Conservation (phyloP, 35 echinoderm and acorn worm genomes). For the Ophiothrix spiculata region DNA sequence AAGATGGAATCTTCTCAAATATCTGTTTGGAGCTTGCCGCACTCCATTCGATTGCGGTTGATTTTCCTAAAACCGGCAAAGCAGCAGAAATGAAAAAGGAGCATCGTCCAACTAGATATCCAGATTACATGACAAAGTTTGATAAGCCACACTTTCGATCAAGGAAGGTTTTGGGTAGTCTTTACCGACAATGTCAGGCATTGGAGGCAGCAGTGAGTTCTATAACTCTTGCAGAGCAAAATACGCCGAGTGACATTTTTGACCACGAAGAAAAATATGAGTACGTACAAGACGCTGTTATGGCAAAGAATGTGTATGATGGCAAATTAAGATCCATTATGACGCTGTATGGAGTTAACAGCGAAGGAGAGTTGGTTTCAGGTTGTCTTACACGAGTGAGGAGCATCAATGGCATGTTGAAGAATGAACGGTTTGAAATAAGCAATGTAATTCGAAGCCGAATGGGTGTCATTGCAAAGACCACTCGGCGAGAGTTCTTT, state of each 20-base stretch:
- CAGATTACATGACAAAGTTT: background rate
- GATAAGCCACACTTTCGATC: slow-evolving; percentile 6
- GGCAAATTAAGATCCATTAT: background rate
- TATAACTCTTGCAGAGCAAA: background rate
- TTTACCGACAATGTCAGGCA: background rate
- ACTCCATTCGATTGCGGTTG: background rate
- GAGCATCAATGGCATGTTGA: background rate
- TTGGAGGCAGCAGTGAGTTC: background rate
- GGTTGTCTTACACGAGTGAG: background rate
- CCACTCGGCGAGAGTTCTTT: background rate
- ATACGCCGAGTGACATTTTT: background rate
- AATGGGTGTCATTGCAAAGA: background rate
- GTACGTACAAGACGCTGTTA: background rate
- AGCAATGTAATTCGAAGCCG: background rate
- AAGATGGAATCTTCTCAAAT: slow-evolving; percentile 3
- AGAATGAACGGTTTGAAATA: background rate
- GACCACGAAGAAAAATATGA: background rate
- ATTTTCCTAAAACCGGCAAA: slow-evolving; percentile 8
- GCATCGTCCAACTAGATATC: slow-evolving; percentile 6
- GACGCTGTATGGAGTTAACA: background rate
- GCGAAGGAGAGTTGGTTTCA: background rate
- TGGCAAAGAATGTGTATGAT: background rate
- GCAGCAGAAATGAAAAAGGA: background rate
- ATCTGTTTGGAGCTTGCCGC: slow-evolving; percentile 1
- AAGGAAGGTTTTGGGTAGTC: background rate